phyloP scores from a whole-genome alignment of 2,113 vertebrate genomes.

The Vombatus ursinus region DNA sequence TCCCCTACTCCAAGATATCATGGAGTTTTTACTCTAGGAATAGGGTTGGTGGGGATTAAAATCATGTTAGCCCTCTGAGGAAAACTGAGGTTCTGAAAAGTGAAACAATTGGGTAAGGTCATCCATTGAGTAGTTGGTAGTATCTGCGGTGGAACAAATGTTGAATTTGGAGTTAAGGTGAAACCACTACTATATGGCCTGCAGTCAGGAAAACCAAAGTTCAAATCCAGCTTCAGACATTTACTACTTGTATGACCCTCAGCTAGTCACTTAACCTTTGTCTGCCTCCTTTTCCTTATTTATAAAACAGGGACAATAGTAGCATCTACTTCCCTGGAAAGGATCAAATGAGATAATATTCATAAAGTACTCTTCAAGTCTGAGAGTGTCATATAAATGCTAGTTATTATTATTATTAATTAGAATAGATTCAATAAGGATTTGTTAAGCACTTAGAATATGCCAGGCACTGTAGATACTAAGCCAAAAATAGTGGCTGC shows the following conservation, averaged over 20 bases:
- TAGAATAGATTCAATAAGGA: neutral
- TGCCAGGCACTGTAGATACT: neutral
- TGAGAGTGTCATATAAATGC: neutral
- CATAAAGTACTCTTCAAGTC: neutral
- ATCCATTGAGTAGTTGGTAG: neutral
- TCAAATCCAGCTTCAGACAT: neutral
- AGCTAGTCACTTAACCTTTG: neutral
- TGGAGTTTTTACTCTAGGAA: neutral
- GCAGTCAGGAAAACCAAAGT: neutral
- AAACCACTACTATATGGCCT: neutral
- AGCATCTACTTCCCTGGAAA: neutral
- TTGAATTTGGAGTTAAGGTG: neutral
- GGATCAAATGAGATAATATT: neutral
- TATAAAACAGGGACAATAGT: neutral
- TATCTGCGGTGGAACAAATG: neutral
- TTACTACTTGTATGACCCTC: neutral
- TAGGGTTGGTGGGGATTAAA: neutral
- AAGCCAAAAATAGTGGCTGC: neutral
- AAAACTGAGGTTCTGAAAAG: neutral
- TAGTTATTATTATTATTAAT: neutral
- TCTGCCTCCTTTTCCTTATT: neutral
- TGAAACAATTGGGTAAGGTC: neutral
- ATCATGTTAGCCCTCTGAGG: neutral
- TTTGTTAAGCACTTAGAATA: neutral
- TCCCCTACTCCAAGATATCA: neutral